phyloP scores from a whole-genome alignment of 2,113 vertebrate genomes.

The Oryzias woworae region DNA sequence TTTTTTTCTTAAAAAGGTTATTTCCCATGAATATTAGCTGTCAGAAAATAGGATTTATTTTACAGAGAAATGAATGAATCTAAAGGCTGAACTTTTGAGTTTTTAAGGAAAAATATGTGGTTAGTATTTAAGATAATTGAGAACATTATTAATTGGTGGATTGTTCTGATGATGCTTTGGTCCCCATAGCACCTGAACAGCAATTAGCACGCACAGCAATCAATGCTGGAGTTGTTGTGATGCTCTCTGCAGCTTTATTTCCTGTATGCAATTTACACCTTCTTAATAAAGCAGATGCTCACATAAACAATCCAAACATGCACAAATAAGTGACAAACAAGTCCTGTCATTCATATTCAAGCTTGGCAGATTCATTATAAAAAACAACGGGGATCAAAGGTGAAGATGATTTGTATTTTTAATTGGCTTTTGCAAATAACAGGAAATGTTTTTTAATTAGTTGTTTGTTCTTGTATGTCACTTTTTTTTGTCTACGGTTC shows the following conservation, averaged over 20 bases:
- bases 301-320: neutral
- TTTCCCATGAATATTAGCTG: too few species aligned
- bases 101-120: too few species aligned
- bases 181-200: constrained; percentile 26
- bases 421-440: too few species aligned
- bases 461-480: neutral
- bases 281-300: constrained; percentile 16
- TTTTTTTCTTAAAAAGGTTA: too few species aligned
- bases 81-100: too few species aligned
- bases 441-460: too few species aligned
- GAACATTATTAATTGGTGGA: neutral
- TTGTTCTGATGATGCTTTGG: neutral
- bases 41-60: neutral
- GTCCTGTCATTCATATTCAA: neutral
- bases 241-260: constrained; percentile 22
- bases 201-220: constrained; percentile 46
- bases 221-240: constrained; percentile 15
- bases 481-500: too few species aligned
- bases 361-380: neutral
- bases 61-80: neutral
- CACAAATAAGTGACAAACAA: neutral
- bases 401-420: too few species aligned
- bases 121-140: neutral
- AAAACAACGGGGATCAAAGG: neutral
- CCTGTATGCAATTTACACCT: constrained; percentile 56